Percentiles rank a stretch among this genome's conserved stretches.
These are phyloP conservation scores for Coelopa frigida DNA, from an alignment of 1,140 invertebrate genomes.

Conservation along the genomic window DNA sequence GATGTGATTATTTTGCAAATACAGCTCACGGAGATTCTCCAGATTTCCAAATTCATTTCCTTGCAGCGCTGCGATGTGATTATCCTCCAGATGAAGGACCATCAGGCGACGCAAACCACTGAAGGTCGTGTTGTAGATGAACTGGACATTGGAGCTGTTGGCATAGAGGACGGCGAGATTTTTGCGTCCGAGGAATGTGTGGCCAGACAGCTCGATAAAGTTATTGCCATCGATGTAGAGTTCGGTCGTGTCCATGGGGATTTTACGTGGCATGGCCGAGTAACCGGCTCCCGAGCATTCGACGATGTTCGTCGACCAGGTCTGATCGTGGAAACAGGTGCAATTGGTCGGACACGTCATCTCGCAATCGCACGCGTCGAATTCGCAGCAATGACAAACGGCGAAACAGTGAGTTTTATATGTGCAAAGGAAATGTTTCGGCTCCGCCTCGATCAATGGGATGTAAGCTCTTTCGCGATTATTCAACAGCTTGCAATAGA, in stretches of 20 bases:
- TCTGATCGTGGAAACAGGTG: slow-evolving; percentile 89
- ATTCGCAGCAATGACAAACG: slow-evolving; percentile 89
- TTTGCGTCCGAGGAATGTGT: slow-evolving; percentile 85
- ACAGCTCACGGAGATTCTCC: slow-evolving; percentile 72
- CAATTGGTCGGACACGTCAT: slow-evolving; percentile 92
- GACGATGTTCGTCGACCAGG: slow-evolving; percentile 88
- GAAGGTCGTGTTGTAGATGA: slow-evolving; percentile 83
- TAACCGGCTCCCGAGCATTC: slow-evolving; percentile 79
- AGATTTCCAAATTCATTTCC: slow-evolving; percentile 79
- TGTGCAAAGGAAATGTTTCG: slow-evolving; percentile 83
- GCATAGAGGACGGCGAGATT: slow-evolving; percentile 78
- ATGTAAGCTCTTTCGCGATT: slow-evolving; percentile 72
- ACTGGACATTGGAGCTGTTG: slow-evolving; percentile 79
- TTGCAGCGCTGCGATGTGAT: slow-evolving; percentile 67
- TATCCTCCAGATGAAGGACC: slow-evolving; percentile 78
- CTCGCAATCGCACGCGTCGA: slow-evolving; percentile 91
- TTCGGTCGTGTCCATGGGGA: slow-evolving; percentile 92
- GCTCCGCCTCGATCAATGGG: slow-evolving; percentile 72
- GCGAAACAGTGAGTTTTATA: slow-evolving; percentile 91
- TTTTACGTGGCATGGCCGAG: slow-evolving; percentile 71
- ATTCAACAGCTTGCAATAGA: slow-evolving; percentile 84
- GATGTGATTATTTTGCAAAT: slow-evolving; percentile 81
- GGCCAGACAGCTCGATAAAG: slow-evolving; percentile 75
- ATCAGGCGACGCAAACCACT: slow-evolving; percentile 71
- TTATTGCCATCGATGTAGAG: slow-evolving; percentile 88